Evolutionary conservation across 2,113 vertebrate species (phyloP).

Genomic region (Neodontobutis hainanensis): DNA sequence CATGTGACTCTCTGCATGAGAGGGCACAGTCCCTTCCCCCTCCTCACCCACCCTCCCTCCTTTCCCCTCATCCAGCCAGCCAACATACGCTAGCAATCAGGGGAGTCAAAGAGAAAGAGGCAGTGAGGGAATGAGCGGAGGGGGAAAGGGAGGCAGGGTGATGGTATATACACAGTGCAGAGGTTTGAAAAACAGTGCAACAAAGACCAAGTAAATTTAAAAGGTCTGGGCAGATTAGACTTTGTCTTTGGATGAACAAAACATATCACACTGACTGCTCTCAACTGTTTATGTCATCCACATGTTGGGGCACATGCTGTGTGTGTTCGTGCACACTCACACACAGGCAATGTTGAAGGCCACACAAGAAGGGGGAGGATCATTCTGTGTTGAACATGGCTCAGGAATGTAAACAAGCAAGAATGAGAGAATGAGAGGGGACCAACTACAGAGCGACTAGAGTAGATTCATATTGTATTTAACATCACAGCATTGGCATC

Average conservation of each 20-base stretch:
- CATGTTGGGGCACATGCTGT: conserved; percentile 62
- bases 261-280: conserved; percentile 11
- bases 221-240: conserved; percentile 16
- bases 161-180: conserved; percentile 39
- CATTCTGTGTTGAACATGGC: conserved; percentile 68
- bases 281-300: conserved; percentile 69
- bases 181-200: conserved; percentile 23
- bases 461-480: conserved; percentile 12
- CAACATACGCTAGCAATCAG: conserved; percentile 76
- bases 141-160: conserved; percentile 22
- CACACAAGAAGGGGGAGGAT: conserved; percentile 78
- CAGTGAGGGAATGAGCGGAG: conserved; percentile 24
- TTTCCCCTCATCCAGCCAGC: conserved; percentile 53
- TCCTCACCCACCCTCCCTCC: background rate
- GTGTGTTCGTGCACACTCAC: conserved; percentile 4
- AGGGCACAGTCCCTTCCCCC: conserved; percentile 74
- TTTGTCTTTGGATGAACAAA: conserved; percentile 18
- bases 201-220: conserved; percentile 13
- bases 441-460: conserved; percentile 23
- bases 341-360: conserved; percentile 47
- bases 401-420: conserved; percentile 79
- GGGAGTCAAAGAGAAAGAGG: conserved; percentile 62
- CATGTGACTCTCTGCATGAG: conserved; percentile 83
- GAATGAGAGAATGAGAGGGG: conserved; percentile 37
- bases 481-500: background rate